phyloP scores from a whole-genome alignment of 2,797 vertebrate species.

The Pempheris klunzingeri region DNA sequence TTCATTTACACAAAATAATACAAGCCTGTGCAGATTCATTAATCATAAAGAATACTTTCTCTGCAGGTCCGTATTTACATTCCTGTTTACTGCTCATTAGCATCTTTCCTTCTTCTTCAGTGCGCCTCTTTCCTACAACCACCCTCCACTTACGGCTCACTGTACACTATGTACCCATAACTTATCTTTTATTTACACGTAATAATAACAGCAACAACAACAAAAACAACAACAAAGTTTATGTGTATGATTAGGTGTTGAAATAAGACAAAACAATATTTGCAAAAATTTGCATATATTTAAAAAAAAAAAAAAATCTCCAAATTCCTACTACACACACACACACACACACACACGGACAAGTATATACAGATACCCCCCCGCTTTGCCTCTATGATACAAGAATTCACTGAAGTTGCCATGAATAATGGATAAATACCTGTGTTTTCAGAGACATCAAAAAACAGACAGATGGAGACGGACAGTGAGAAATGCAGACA shows the following conservation, averaged over 20 bases:
- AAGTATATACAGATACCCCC: background rate
- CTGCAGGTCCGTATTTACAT: conserved; percentile 29
- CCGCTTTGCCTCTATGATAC: conserved; percentile 6
- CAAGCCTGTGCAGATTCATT: background rate
- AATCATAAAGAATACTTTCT: conserved; percentile 14
- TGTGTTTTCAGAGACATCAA: conserved; percentile 58
- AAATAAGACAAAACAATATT: too few species aligned
- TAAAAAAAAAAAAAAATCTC: background rate
- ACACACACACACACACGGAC: background rate
- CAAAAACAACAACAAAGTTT: too few species aligned
- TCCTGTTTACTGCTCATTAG: conserved; percentile 23
- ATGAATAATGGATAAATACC: conserved; percentile 65
- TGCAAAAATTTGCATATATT: too few species aligned
- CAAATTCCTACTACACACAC: background rate
- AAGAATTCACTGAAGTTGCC: conserved; percentile 26
- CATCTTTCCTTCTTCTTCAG: conserved; percentile 14
- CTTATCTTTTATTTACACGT: background rate
- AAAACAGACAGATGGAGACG: conserved; percentile 48
- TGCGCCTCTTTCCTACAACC: background rate
- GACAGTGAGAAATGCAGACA: conserved; percentile 38
- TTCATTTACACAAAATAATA: conserved; percentile 10
- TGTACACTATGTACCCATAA: background rate
- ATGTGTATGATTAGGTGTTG: too few species aligned
- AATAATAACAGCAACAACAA: too few species aligned
- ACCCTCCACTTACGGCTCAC: background rate